Evolutionary conservation across 2,888 invertebrate species (phyloP).

Genomic region (Lycia hirtaria): DNA sequence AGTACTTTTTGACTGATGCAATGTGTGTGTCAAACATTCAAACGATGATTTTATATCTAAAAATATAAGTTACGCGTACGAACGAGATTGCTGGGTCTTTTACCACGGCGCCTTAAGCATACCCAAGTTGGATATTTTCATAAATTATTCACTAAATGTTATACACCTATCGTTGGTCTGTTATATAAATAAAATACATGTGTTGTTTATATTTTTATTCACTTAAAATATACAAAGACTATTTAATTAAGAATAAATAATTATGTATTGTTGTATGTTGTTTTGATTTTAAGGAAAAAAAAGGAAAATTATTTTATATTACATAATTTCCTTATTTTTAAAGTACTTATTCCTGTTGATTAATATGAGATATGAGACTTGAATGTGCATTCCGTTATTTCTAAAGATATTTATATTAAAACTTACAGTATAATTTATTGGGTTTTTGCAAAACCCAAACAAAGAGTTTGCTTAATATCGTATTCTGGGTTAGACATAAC

Average conservation of each 20-base stretch:
- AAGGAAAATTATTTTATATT: no score
- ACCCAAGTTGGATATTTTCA: no score
- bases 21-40: no score
- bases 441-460: background rate
- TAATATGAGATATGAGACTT: background rate
- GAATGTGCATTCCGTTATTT: constrained; percentile 38
- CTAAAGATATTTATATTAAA: constrained; percentile 21
- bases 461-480: background rate
- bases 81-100: no score
- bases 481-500: background rate
- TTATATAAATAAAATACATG: constrained; percentile 5
- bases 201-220: constrained; percentile 16
- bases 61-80: no score
- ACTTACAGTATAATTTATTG: background rate
- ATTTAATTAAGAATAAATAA: constrained; percentile 37
- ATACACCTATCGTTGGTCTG: background rate
- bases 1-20: no score
- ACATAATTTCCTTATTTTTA: no score
- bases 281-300: no score
- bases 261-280: constrained; percentile 23
- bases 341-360: background rate
- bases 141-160: background rate
- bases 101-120: no score
- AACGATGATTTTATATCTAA: no score
- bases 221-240: constrained; percentile 21